phyloP scores from a whole-genome alignment of 2,888 invertebrate species.

The Andrena marginata region DNA sequence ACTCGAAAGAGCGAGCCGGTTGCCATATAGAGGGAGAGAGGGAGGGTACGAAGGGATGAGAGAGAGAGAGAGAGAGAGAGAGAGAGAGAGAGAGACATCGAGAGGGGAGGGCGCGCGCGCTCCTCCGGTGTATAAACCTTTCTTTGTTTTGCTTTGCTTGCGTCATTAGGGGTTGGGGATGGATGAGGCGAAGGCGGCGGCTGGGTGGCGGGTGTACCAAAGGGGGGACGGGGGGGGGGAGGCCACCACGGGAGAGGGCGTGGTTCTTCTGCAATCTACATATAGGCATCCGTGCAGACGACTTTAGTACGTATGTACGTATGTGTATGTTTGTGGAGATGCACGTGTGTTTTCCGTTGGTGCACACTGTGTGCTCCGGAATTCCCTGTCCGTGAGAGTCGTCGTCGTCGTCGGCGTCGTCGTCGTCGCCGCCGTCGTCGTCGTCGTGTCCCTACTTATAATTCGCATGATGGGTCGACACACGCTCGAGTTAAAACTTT shows the following conservation, averaged over 20 bases:
- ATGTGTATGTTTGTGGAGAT: conserved; percentile 58
- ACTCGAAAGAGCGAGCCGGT: conserved; percentile 58
- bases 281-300: conserved; percentile 78
- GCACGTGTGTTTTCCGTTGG: conserved; percentile 63
- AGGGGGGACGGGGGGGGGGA: conserved; percentile 59
- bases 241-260: conserved; percentile 81
- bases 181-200: conserved; percentile 71
- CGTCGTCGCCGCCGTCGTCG: conserved; percentile 46
- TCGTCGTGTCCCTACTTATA: conserved; percentile 74
- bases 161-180: conserved; percentile 86
- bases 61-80: conserved; percentile 54
- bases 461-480: conserved; percentile 79
- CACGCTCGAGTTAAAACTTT: conserved; percentile 80
- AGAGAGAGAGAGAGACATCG: conserved; percentile 44
- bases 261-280: conserved; percentile 83
- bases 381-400: conserved; percentile 53
- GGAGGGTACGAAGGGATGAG: conserved; percentile 33
- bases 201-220: conserved; percentile 67
- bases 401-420: conserved; percentile 34
- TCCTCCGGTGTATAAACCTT: conserved; percentile 84
- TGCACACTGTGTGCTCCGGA: conserved; percentile 58
- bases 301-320: conserved; percentile 69
- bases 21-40: conserved; percentile 41
- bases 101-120: conserved; percentile 58
- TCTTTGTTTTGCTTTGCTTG: conserved; percentile 87